phyloP scores from a whole-genome alignment of 2,888 invertebrate species.

The Drosophila aldrichi region DNA sequence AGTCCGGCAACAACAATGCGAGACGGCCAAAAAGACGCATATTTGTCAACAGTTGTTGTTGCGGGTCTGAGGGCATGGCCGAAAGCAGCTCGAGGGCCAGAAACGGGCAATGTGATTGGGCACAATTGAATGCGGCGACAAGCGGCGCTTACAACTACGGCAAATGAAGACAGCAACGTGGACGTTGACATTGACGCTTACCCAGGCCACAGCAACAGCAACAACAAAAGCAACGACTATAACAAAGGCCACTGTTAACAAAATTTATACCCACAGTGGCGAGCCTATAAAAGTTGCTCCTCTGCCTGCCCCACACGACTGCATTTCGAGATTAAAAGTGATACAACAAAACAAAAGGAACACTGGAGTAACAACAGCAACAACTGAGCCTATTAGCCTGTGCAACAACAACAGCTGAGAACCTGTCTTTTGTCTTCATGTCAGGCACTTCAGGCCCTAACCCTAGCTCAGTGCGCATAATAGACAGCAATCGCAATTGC shows the following conservation, averaged over 20 bases:
- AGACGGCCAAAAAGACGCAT: slow-evolving; percentile 72
- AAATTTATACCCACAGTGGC: slow-evolving; percentile 54
- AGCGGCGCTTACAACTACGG: slow-evolving; percentile 54
- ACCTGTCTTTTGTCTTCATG: slow-evolving; percentile 44
- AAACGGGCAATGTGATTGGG: slow-evolving; percentile 41
- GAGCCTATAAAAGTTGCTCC: slow-evolving; percentile 43
- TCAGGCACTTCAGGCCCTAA: slow-evolving; percentile 13
- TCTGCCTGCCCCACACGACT: slow-evolving; percentile 50
- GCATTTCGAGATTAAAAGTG: slow-evolving; percentile 49
- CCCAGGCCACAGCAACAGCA: slow-evolving; percentile 36
- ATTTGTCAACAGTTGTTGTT: slow-evolving; percentile 63
- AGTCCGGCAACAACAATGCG: slow-evolving; percentile 76
- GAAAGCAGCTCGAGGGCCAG: slow-evolving; percentile 29
- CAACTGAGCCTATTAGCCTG: slow-evolving; percentile 12
- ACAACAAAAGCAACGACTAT: slow-evolving; percentile 39
- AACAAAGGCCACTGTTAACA: slow-evolving; percentile 49
- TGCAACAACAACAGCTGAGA: slow-evolving; percentile 21
- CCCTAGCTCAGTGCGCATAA: slow-evolving; percentile 2
- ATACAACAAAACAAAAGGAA: slow-evolving; percentile 55
- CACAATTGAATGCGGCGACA: slow-evolving; percentile 62
- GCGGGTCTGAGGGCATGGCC: slow-evolving; percentile 51
- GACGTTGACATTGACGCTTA: slow-evolving; percentile 52
- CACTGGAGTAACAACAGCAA: slow-evolving; percentile 24
- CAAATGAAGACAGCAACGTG: slow-evolving; percentile 56
- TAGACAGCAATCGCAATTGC: slow-evolving; percentile 9